phyloP scores from a whole-genome alignment of 2,888 invertebrate genomes.

The Macrophya alboannulata region DNA sequence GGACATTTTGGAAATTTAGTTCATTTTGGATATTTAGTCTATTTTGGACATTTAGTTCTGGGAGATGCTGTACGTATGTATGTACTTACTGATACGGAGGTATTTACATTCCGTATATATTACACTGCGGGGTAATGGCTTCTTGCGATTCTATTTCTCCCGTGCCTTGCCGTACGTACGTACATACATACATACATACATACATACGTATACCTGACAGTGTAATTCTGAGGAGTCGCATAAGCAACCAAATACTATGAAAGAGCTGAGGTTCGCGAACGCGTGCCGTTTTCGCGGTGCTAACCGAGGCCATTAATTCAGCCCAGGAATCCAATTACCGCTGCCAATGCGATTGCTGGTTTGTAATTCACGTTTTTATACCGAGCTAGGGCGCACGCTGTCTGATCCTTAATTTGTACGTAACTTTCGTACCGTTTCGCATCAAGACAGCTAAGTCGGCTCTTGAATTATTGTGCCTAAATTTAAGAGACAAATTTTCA shows the following conservation, averaged over 20 bases:
- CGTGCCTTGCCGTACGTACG: neutral
- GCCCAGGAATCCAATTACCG: slow-evolving; percentile 46
- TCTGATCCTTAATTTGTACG: neutral
- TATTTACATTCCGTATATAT: neutral
- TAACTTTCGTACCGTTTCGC: neutral
- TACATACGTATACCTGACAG: no score
- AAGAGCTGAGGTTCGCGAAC: neutral
- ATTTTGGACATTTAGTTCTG: no score
- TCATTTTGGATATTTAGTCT: no score
- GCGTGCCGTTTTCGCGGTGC: slow-evolving; percentile 5
- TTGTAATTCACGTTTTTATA: slow-evolving; percentile 36
- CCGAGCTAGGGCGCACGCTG: neutral
- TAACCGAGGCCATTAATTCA: slow-evolving; percentile 36
- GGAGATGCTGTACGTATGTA: neutral
- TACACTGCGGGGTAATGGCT: neutral
- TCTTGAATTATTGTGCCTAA: neutral
- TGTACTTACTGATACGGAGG: neutral
- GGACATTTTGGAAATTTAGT: no score
- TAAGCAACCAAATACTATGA: neutral
- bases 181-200: neutral
- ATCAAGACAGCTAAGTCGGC: neutral
- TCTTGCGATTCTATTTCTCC: neutral
- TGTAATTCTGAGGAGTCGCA: neutral
- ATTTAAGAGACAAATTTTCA: neutral
- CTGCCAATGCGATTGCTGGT: slow-evolving; percentile 25